Base-by-base conservation (phyloP, 2,113 vertebrate species). In the Hucho hucho region DNA sequence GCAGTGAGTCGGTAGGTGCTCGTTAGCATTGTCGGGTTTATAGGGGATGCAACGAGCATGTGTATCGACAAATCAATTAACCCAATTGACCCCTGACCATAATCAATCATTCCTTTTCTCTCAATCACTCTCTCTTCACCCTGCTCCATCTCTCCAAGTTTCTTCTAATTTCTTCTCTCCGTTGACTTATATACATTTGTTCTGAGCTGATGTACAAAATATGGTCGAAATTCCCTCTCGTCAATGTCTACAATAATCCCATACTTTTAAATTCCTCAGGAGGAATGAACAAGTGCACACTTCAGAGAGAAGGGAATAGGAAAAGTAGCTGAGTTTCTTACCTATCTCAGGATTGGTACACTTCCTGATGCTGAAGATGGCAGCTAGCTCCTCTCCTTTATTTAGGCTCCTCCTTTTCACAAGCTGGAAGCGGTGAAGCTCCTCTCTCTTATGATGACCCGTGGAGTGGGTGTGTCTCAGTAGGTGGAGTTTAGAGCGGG, bases 401-500 rank as follows among this genome's bases (percentile, higher is more conserved):
- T 95, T 95, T 0, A 94, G 94, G 9, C 95, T 93, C 3, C 94
- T 95, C 5, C 95, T 96, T 91, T 95, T 95, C 76, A 98, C 93
- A 81, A 94, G 94, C 91, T 98, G 96, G 63, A 98, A 92, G 87
- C 97, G 95, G 9, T 96, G 94, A 2, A 99, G 93, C 87, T 95
- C 97, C 88, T 99, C 97, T 2, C 95, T 95, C 53, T 96, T 95
- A 89, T 98, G 97, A 87, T 99, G 98, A 74, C 95, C 98, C 88
- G 95, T 93, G 86, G 96, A 97, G 85, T 97, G 96, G 85, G 96
- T 96, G 28, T 99, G 98, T 93, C 98, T 97, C 79, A 99, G 93
- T n/a, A 99, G 96, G 93, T 98, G 96, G 74, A 99, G 93, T 90
- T 97, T 98, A 92, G 97, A 97, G 88, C 95, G 97, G 89, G 96